phyloP scores from a whole-genome alignment of 1,140 invertebrate genomes.

The Drosophila funebris region DNA sequence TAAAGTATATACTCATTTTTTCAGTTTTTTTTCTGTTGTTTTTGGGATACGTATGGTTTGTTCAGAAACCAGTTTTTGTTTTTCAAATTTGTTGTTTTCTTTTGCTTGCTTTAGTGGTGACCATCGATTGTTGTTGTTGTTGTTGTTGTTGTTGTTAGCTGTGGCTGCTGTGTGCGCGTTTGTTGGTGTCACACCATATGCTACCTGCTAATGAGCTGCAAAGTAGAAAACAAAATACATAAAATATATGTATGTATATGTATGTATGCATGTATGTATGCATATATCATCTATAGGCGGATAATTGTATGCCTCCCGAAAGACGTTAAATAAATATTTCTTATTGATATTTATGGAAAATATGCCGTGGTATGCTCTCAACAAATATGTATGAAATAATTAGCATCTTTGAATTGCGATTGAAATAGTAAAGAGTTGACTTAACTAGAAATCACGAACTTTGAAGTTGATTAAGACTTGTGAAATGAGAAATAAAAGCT shows the following conservation, averaged over 20 bases:
- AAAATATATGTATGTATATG: neutral
- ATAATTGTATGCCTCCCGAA: neutral
- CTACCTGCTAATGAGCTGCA: constrained; percentile 80
- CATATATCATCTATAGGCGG: neutral
- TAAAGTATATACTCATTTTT: constrained; percentile 12
- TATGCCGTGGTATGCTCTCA: constrained; percentile 27
- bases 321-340: constrained; percentile 44
- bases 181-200: constrained; percentile 71
- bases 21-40: constrained; percentile 11
- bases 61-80: constrained; percentile 39
- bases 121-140: constrained; percentile 33
- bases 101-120: constrained; percentile 17
- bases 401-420: constrained; percentile 20
- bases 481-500: neutral
- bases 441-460: neutral
- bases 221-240: constrained; percentile 60
- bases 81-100: constrained; percentile 13
- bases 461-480: neutral
- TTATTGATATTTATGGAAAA: constrained; percentile 18
- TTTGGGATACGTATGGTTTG: constrained; percentile 45
- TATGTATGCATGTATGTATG: neutral
- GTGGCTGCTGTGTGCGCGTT: constrained; percentile 48
- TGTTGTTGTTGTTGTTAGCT: constrained; percentile 2
- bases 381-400: constrained; percentile 26
- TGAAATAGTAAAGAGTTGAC: neutral